Conservation (phyloP, 2,797 vertebrate genomes). For the Sebastiscus albofasciatus region DNA sequence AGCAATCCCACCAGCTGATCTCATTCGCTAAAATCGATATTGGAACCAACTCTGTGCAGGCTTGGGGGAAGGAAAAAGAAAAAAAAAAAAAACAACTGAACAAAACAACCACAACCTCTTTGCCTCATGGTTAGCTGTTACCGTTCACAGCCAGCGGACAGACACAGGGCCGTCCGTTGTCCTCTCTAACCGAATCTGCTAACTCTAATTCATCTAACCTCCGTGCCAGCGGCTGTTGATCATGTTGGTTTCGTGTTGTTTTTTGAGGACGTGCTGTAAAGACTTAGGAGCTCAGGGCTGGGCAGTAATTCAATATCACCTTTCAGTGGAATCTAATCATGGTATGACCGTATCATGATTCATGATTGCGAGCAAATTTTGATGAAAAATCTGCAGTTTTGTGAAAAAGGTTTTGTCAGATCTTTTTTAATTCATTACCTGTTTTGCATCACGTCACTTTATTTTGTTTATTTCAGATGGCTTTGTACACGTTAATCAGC, state of each 20-base stretch:
- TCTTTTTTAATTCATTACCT: neutral
- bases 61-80: neutral
- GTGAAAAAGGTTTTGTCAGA: neutral
- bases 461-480: neutral
- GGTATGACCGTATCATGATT: neutral
- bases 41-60: conserved; percentile 17
- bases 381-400: neutral
- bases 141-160: conserved; percentile 1
- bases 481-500: neutral
- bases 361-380: neutral
- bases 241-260: conserved; percentile 15
- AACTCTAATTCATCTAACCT: conserved; percentile 34
- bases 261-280: conserved; percentile 11
- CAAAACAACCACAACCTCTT: conserved; percentile 14
- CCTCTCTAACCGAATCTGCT: conserved; percentile 41
- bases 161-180: neutral
- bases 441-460: neutral
- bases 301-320: neutral
- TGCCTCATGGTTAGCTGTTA: neutral
- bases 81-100: neutral
- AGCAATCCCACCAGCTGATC: conserved; percentile 49
- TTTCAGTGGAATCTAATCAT: neutral
- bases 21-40: conserved; percentile 49
- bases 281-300: neutral
- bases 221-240: conserved; percentile 39